Evolutionary conservation across 2,113 vertebrate genomes (phyloP).

Genomic region (Paracyprichromis sp.): DNA sequence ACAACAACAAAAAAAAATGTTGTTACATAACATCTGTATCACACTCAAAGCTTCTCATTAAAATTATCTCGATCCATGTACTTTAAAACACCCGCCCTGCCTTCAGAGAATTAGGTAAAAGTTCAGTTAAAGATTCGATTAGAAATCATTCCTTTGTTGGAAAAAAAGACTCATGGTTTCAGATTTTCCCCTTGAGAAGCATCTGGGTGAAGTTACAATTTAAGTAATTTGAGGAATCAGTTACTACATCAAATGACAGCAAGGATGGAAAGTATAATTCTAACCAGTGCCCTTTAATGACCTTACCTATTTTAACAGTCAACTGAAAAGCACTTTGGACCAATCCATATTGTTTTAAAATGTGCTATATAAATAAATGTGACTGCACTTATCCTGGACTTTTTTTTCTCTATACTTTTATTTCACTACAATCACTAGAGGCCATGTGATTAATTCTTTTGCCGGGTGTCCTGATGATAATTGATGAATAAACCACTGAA

Average conservation of each 20-base stretch:
- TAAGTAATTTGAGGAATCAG: background rate
- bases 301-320: background rate
- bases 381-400: background rate
- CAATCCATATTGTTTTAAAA: background rate
- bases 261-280: background rate
- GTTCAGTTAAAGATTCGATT: too few species aligned
- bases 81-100: too few species aligned
- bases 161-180: too few species aligned
- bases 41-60: too few species aligned
- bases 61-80: too few species aligned
- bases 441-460: background rate
- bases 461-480: background rate
- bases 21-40: too few species aligned
- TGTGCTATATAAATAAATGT: background rate
- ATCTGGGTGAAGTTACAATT: background rate
- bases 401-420: background rate
- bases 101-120: too few species aligned
- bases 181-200: background rate
- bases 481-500: conserved; percentile 26
- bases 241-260: background rate
- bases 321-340: background rate
- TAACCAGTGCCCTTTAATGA: background rate
- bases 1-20: too few species aligned
- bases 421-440: conserved; percentile 11
- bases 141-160: too few species aligned